A percentile compares a stretch with the other conserved stretches of the same genome.
phyloP scores from a whole-genome alignment of 2,797 vertebrate genomes.

The Distichodus sexfasciatus region DNA sequence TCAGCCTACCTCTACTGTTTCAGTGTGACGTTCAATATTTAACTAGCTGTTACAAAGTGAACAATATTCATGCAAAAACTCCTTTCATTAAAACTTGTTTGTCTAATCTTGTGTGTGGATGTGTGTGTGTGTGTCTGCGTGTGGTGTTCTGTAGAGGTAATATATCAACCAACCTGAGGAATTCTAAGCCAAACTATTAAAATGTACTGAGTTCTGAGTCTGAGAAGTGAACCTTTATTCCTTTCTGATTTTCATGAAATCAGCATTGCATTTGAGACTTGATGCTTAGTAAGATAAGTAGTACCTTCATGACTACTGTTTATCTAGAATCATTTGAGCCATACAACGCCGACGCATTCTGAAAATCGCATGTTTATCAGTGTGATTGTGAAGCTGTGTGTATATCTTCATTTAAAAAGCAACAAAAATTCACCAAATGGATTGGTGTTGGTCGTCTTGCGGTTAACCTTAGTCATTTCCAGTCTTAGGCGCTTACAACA shows the following conservation, averaged over 20 bases:
- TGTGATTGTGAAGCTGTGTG: not conserved
- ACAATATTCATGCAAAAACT: constrained; percentile 1
- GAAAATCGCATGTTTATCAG: not conserved
- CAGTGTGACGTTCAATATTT: not conserved
- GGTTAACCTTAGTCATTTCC: constrained; percentile 33
- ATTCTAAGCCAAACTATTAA: constrained; percentile 35
- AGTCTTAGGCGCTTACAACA: constrained; percentile 36
- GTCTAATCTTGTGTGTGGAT: constrained; percentile 8
- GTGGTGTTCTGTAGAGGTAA: constrained; percentile 25
- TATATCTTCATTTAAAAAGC: not conserved
- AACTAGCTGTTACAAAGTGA: not conserved
- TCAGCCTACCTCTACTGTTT: constrained; percentile 11
- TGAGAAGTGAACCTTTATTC: not conserved
- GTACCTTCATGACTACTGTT: no score
- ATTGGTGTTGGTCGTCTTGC: constrained; percentile 10
- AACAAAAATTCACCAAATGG: not conserved
- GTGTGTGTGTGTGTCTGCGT: constrained; percentile 16
- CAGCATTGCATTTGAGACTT: no score
- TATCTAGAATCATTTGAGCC: no score
- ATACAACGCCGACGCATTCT: not conserved
- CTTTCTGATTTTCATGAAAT: not conserved
- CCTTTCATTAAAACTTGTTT: not conserved
- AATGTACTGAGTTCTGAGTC: not conserved
- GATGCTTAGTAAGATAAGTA: not conserved
- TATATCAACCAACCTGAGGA: constrained; percentile 28